Percentiles rank a stretch among this genome's conserved stretches.
Evolutionary conservation across 2,797 vertebrate genomes (phyloP).

Genomic region (Echiichthys vipera): DNA sequence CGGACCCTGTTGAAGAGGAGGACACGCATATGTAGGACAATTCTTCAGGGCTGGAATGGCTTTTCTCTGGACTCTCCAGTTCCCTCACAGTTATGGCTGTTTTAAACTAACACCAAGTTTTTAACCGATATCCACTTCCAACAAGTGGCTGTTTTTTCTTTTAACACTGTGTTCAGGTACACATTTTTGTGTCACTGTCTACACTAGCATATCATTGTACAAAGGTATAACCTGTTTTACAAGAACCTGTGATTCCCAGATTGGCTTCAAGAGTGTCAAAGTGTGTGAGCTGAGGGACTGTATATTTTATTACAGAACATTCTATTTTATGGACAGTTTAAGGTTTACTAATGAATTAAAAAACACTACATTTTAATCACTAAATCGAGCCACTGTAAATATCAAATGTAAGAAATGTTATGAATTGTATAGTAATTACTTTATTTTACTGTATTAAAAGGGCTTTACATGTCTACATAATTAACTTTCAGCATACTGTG

Average conservation of each 20-base stretch:
- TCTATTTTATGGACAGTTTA: conserved; percentile 31
- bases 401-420: background rate
- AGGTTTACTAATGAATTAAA: conserved; percentile 33
- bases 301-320: background rate
- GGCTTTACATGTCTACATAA: background rate
- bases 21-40: conserved; percentile 72
- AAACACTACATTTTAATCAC: conserved; percentile 29
- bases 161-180: background rate
- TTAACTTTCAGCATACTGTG: background rate
- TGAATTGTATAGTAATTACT: conserved; percentile 5
- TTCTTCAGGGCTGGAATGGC: background rate
- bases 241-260: background rate
- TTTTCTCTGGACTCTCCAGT: background rate
- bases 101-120: background rate
- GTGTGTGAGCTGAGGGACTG: conserved; percentile 8
- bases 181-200: background rate
- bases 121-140: background rate
- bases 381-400: conserved; percentile 28
- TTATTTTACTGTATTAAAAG: background rate
- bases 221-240: background rate
- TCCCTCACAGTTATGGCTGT: background rate
- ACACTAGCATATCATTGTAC: background rate
- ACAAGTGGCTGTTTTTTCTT: conserved; percentile 8
- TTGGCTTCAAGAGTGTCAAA: background rate
- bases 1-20: conserved; percentile 78